Base-by-base conservation (phyloP, 2,888 invertebrate genomes). In the Hesperia comma region DNA sequence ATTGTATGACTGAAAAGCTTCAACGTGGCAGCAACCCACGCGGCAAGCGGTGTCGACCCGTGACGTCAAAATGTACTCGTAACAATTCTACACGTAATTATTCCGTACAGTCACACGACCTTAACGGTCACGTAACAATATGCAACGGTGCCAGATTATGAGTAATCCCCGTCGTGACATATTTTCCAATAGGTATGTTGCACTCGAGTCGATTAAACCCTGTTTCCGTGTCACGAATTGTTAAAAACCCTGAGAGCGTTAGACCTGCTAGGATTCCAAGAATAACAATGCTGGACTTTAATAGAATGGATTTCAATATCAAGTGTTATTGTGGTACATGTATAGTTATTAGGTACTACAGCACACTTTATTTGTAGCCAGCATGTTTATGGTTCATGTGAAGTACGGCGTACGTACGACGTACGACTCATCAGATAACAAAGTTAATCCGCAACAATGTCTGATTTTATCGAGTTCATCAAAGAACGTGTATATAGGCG, bases 81-180 rank as follows among this genome's bases (percentile, higher is more conserved):
- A 43, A n/a, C 26, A 40, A 57, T 19, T 56, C 41, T n/a, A 7
- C 40, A 61, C 61, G 53, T 49, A 49, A 61, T 32, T 61, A 61
- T 32, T 61, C 21, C 37, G 10, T 61, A 49, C 60, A 60, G 19
- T 61, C 26, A 53, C 33, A 53, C 53, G 61, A 61, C 21, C 17
- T 58, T n/a, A 43, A 41, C 26, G 51, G 40, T 61, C 53, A 61
- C 53, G 53, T 53, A 61, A 61, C 61, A 61, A 32, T 41, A 53
- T 61, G 53, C 61, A 53, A 61, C 37, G 41, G 53, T 61, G 61
- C 61, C 61, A 61, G 53, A 53, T 40, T 54, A 53, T 61, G 61
- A 61, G 40, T 61, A 61, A 61, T 53, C 15, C 61, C 15, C 26
- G 37, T 6, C 21, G 41, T 61, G 61, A 32, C 61, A 61, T 61